A percentile compares a stretch with the other conserved stretches of the same genome.
phyloP scores from a whole-genome alignment of 1,140 invertebrate genomes.

The Pissodes strobi region DNA sequence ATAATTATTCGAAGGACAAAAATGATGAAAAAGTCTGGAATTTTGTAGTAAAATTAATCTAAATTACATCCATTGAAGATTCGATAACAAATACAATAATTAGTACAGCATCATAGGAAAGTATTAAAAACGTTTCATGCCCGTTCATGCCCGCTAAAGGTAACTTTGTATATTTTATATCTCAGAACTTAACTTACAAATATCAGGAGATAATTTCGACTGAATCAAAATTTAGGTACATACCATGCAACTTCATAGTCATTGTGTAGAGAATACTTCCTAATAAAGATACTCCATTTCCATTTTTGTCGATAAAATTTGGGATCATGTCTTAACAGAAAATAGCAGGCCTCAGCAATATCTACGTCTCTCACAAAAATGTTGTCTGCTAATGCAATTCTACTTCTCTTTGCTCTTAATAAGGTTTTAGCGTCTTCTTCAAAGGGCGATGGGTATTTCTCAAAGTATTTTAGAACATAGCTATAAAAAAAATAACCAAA shows the following conservation, averaged over 20 bases:
- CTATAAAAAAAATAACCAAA: conserved; percentile 57
- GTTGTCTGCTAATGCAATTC: conserved; percentile 41
- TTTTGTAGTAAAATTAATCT: no score
- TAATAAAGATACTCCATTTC: conserved; percentile 67
- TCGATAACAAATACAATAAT: no score
- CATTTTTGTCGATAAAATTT: conserved; percentile 63
- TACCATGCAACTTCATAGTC: conserved; percentile 57
- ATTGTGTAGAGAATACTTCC: conserved; percentile 55
- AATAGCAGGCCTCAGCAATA: conserved; percentile 61
- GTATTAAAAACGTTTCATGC: no score
- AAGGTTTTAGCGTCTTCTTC: conserved; percentile 29
- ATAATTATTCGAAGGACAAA: no score
- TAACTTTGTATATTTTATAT: no score
- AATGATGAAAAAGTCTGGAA: no score
- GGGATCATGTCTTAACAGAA: conserved; percentile 60
- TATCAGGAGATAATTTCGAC: no score
- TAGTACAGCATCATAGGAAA: no score
- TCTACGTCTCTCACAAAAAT: conserved; percentile 58
- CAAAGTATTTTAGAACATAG: conserved; percentile 61
- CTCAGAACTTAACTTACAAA: no score
- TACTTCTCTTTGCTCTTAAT: conserved; percentile 22
- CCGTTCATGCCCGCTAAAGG: no score
- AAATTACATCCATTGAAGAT: no score
- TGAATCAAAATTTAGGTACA: no score
- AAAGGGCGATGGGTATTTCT: conserved; percentile 60